Percentiles rank a stretch among this genome's conserved stretches.
Evolutionary conservation across 2,113 vertebrate genomes (phyloP).

Genomic region (Hipposideros armiger): DNA sequence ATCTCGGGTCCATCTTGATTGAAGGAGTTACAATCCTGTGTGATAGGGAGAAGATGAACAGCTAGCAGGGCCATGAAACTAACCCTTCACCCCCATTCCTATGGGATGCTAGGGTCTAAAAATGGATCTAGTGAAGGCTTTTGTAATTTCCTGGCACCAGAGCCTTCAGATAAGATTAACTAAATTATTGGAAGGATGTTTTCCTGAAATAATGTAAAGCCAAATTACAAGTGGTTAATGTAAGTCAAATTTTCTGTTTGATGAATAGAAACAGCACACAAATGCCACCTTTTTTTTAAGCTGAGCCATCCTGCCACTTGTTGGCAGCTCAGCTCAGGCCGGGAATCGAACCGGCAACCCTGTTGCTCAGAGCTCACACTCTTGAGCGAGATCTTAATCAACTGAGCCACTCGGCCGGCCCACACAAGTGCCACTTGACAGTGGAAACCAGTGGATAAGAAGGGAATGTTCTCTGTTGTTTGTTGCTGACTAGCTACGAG

Average conservation of each 20-base stretch:
- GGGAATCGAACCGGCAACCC: too few relatives aligned
- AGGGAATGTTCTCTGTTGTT: conserved; percentile 34
- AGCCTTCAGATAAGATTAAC: conserved; percentile 27
- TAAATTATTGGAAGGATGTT: conserved; percentile 39
- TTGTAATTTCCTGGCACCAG: conserved; percentile 59
- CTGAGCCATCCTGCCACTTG: too few relatives aligned
- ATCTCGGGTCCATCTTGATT: conserved; percentile 1
- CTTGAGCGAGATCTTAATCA: too few relatives aligned
- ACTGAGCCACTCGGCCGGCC: too few relatives aligned
- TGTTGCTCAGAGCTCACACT: too few relatives aligned
- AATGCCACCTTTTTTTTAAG: neutral
- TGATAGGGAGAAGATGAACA: conserved; percentile 34
- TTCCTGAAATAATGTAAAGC: conserved; percentile 47
- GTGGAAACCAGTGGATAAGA: conserved; percentile 49
- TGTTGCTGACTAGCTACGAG: neutral
- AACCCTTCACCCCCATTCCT: neutral
- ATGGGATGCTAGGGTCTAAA: conserved; percentile 14
- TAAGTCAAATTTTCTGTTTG: conserved; percentile 59
- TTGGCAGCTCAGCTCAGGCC: too few relatives aligned
- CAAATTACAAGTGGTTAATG: conserved; percentile 57
- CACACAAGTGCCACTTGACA: conserved; percentile 30
- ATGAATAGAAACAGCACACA: conserved; percentile 50
- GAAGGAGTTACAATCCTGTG: neutral
- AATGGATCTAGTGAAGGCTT: conserved; percentile 53
- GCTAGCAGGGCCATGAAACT: neutral